Base-by-base conservation (phyloP, 2,113 vertebrate species). In the Pimephales promelas region DNA sequence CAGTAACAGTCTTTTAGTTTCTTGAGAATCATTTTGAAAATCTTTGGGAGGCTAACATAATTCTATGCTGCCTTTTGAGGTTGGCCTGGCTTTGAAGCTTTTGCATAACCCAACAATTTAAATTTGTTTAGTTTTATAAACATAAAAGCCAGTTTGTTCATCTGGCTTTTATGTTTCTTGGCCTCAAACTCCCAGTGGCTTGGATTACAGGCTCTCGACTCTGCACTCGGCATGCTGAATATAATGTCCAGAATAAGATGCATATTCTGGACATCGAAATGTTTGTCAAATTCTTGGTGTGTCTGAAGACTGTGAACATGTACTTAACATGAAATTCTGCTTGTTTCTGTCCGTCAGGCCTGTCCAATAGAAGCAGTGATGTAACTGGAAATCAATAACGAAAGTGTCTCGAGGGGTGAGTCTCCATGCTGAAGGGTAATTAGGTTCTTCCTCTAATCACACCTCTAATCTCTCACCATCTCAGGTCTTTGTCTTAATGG, bases 301-400 rank as follows among this genome's bases (percentile, higher is more conserved):
- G 62, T 70, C 22, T 54, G 36, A 45, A 62, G 57, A n/a, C 5
- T 62, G 6, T 79, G 9, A 9, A 31, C 28, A 22, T 66, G n/a
- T 47, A 77, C 6, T 26, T 9, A 2, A 14, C 56, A 49, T 78
- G 61, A 20, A 14, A 11, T 45, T 74, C 45, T 40, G 36, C 71
- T 68, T 76, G 76, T 82, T 86, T 83, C 47, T 57, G 59, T 54
- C 45, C 13, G 7, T 64, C 56, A 43, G 47, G 9, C n/a, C 26
- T 40, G 70, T 59, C 66, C 40, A 36, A 72, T 70, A 20, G 62
- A 62, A 57, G 71, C 52, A 70, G 28, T 54, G n/a, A 31, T 76
- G n/a, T 75, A 81, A 84, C 62, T 77, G 78, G 43, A 81, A 81
- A 81, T 87, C 80, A 84, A 87, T 84, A 49, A 87, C 9, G 62